Base-by-base conservation (phyloP, 2,888 invertebrate species). In the Tenthredo notha region DNA sequence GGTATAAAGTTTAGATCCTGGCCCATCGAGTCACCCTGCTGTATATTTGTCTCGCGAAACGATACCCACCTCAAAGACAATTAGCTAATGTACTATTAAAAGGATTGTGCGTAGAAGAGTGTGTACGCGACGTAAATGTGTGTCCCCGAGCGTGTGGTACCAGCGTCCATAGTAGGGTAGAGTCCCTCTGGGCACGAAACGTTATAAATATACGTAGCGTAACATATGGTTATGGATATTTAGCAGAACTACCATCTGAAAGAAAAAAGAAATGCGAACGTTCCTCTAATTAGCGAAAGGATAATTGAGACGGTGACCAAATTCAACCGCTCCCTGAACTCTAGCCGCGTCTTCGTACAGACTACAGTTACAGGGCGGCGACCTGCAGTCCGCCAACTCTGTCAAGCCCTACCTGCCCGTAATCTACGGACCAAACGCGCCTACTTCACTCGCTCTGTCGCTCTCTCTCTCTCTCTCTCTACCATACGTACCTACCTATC, bases 401-500 rank as follows among this genome's bases (percentile, higher is more conserved):
- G 80, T 80, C 80, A 80, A 77, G 54, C 70, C 70, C 70, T 83
- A 83, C 83, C 83, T 83, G 67, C 83, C 83, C 70, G 83, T 83
- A 83, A 83, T 83, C 83, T 70, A 83, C 67, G 83, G 83, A 83
- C 67, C 21, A 83, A 83, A 83, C 83, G 83, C 83, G 70, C 83
- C 83, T 61, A 83, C 67, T 61, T 65, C 67, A 70, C 50, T 61
- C 83, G 77, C 54, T 40, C 54, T 43, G 77, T 86, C 82, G 61
- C 80, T 61, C 85, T 80, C 78, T 84, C 67, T 58, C 84, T 47
- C 25, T 77, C 78, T 82, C 54, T 82, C 65, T 72, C 54, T 78
- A 85, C 87, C 87, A 83, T 84, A 67, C 85, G 78, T 83, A 77
- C 85, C 86, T 50, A 78, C 84, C 72, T 43, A 65, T 33, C 61